Base-by-base conservation (phyloP, 2,888 invertebrate genomes). In the Drosophila recens region DNA sequence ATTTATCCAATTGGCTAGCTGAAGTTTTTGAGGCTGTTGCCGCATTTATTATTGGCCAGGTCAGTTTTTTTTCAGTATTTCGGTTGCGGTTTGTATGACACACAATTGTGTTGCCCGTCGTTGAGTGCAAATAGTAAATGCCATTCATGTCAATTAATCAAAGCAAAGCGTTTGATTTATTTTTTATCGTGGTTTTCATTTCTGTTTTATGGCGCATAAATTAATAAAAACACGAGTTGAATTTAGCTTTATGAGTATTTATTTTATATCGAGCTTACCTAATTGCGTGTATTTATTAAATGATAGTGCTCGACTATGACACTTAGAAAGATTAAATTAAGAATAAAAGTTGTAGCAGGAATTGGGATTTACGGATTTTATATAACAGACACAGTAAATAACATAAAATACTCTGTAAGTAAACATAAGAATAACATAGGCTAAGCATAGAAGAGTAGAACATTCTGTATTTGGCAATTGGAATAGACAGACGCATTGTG, bases 131-230 rank as follows among this genome's bases (percentile, higher is more conserved):
- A 57, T 56, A 53, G 46, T 48, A 61, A 66, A 6, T 11, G 54
- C 51, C n/a, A 58, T 64, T 51, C 40, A 38, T 69, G 58, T 36
- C 77, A 69, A 77, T 77, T 70, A 74, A 70, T 74, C 63, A 69
- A 64, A 36, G 52, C 42, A 46, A 49, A 61, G 57, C 38, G 51
- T 52, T 48, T 40, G 51, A 58, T 73, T 70, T 62, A 57, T 36
- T 61, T 64, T 64, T 56, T 45, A 8, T 36, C 46, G 27, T 27
- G 27, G 15, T 15, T 56, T 75, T 67, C 27, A 46, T 46, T 58
- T 63, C 51, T 58, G 27, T 30, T 49, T 56, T 71, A 57, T 23
- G 58, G 58, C 38, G 4, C 2, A 8, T 1, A 34, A 63, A 8
- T 1, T 30, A 63, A 49, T 54, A 38, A 27, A 49, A 46, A 33